phyloP scores from a whole-genome alignment of 2,888 invertebrate genomes.

The Trisateles emortualis region DNA sequence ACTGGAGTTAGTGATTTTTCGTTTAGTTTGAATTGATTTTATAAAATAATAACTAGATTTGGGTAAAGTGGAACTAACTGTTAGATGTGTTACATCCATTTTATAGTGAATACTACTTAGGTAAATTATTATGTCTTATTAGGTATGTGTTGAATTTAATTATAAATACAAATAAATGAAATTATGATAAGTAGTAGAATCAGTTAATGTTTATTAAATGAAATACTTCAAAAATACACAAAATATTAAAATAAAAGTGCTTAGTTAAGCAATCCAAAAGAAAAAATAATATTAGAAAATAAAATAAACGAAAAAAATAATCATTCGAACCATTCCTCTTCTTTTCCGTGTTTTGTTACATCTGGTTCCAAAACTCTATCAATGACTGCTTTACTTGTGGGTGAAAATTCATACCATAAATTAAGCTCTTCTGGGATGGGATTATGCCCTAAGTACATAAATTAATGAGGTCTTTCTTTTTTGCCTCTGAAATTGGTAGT shows the following conservation, averaged over 20 bases:
- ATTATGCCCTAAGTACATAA: neutral
- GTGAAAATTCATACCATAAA: neutral
- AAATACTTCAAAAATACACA: too few relatives aligned
- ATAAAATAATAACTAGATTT: neutral
- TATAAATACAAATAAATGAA: too few relatives aligned
- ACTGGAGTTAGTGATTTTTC: neutral
- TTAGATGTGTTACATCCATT: neutral
- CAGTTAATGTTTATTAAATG: too few relatives aligned
- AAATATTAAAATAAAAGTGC: too few relatives aligned
- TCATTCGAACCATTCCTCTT: neutral
- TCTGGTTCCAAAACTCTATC: neutral
- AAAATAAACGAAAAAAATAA: too few relatives aligned
- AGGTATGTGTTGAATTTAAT: too few relatives aligned
- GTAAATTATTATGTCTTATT: neutral
- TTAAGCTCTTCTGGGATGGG: neutral
- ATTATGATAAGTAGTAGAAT: too few relatives aligned
- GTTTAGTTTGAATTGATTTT: neutral
- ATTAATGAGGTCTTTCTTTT: neutral
- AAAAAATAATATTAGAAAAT: too few relatives aligned
- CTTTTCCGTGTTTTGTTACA: neutral
- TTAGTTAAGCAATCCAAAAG: too few relatives aligned
- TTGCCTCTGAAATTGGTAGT: neutral
- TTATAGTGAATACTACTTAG: neutral
- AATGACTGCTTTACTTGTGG: neutral
- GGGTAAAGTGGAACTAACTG: neutral